Evolutionary conservation across 2,113 vertebrate species (phyloP).

Genomic region (Calypte anna): DNA sequence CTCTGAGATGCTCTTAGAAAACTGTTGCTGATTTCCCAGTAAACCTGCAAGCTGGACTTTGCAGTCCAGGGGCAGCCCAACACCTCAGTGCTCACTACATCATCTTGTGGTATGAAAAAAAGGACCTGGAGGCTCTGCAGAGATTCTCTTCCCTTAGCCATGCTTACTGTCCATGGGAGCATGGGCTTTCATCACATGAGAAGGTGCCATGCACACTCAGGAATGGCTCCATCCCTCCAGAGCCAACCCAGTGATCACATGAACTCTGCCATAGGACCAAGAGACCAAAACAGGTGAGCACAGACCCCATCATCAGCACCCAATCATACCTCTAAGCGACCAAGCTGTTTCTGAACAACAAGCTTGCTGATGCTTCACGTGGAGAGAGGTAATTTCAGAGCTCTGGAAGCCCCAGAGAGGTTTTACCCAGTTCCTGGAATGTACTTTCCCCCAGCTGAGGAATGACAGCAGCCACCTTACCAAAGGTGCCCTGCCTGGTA

Average conservation of each 20-base stretch:
- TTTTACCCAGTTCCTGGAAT: background rate
- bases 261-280: background rate
- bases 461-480: background rate
- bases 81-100: accelerated
- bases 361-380: background rate
- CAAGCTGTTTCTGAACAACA: background rate
- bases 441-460: background rate
- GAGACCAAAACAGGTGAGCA: background rate
- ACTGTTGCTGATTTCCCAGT: background rate
- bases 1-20: background rate
- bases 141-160: background rate
- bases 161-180: too few species aligned
- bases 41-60: background rate
- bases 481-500: too few species aligned
- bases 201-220: background rate
- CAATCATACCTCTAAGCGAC: accelerated
- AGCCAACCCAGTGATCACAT: background rate
- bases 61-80: background rate
- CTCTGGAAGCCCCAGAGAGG: background rate
- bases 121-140: background rate
- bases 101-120: accelerated
- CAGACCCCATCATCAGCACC: background rate
- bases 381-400: background rate
- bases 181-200: background rate
- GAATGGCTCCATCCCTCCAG: background rate